A percentile compares a stretch with the other conserved stretches of the same genome.
Conservation (phyloP, 2,113 vertebrate genomes). For the Nanorana parkeri region DNA sequence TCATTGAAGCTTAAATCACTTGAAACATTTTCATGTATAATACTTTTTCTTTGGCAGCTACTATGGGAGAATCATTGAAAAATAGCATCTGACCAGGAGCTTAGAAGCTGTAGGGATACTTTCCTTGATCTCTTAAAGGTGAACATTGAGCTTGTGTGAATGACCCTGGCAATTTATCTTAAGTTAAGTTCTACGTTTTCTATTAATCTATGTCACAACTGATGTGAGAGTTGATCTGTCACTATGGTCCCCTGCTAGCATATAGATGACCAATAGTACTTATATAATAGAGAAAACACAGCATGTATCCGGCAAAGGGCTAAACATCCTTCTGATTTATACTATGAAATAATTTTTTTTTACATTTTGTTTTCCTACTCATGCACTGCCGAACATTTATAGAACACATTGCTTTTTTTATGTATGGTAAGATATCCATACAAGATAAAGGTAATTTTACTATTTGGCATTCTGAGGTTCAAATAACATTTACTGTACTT, state of each 20-base stretch:
- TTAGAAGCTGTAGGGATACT: conserved; percentile 42
- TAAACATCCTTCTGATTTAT: too few relatives aligned
- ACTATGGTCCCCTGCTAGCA: background rate
- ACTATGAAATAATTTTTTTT: too few relatives aligned
- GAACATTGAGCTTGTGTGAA: background rate
- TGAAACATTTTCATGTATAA: background rate
- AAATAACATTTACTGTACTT: too few relatives aligned
- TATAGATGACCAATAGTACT: background rate
- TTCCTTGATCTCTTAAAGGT: conserved; percentile 47
- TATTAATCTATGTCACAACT: conserved; percentile 49
- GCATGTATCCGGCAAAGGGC: background rate
- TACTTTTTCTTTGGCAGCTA: conserved; percentile 39
- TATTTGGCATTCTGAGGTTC: too few relatives aligned
- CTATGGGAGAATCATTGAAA: conserved; percentile 53
- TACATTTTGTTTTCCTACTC: too few relatives aligned
- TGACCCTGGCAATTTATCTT: conserved; percentile 43
- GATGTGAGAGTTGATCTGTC: rapidly evolving
- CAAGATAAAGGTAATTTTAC: too few relatives aligned
- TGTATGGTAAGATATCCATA: too few relatives aligned
- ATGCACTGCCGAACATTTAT: too few relatives aligned
- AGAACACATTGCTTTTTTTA: too few relatives aligned
- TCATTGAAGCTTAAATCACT: conserved; percentile 49
- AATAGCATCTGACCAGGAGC: conserved; percentile 19
- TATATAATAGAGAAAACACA: background rate
- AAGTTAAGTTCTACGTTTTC: conserved; percentile 47